Conservation (phyloP, 2,113 vertebrate species). For the Scophthalmus maximus region DNA sequence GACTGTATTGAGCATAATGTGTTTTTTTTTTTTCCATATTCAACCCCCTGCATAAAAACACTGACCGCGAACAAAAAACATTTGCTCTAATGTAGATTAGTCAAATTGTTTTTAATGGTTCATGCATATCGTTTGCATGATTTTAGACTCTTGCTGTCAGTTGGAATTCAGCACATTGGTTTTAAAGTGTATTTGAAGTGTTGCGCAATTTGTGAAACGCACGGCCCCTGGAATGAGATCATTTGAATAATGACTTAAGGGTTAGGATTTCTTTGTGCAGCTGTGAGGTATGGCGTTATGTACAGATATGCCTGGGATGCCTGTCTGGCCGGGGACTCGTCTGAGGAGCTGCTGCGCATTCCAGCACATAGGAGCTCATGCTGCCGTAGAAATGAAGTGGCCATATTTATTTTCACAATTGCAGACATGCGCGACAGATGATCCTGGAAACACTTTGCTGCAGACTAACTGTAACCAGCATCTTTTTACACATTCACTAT, state of each 20-base stretch:
- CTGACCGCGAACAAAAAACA: neutral
- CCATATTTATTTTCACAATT: conserved; percentile 68
- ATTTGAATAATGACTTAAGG: conserved; percentile 66
- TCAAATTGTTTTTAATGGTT: neutral
- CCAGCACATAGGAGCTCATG: conserved; percentile 62
- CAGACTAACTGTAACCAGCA: conserved; percentile 43
- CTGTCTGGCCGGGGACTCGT: conserved; percentile 51
- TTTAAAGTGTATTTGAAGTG: conserved; percentile 12
- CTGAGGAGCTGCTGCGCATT: conserved; percentile 63
- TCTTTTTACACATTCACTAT: conserved; percentile 42
- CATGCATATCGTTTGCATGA: conserved; percentile 6
- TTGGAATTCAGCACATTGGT: neutral
- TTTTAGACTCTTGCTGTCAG: conserved; percentile 4
- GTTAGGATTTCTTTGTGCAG: conserved; percentile 76
- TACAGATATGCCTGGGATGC: conserved; percentile 62
- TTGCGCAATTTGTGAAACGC: conserved; percentile 50
- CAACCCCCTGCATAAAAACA: neutral
- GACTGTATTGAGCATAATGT: neutral
- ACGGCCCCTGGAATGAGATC: conserved; percentile 53
- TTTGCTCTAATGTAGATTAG: neutral
- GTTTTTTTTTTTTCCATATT: neutral
- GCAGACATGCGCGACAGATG: conserved; percentile 50
- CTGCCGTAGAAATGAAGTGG: conserved; percentile 66
- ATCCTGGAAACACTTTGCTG: conserved; percentile 57
- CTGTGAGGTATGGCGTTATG: conserved; percentile 57